Evolutionary conservation across 2,113 vertebrate genomes (phyloP), one percentile per base, ranked within the genome.

Genomic region (Nicator chloris): DNA sequence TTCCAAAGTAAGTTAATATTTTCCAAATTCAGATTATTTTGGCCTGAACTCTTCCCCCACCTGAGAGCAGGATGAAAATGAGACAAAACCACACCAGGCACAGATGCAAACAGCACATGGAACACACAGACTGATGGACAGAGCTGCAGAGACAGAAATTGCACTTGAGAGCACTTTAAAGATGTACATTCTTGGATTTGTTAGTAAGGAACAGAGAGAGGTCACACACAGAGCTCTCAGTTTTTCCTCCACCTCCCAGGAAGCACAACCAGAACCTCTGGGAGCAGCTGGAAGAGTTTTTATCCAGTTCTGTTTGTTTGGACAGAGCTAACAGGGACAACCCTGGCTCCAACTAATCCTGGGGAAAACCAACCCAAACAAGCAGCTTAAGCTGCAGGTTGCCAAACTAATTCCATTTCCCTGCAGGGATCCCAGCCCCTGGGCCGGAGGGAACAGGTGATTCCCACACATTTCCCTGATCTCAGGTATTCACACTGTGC

Each of bases 161-260:
- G 76, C 64, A 60, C 35, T 19, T 26, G 10, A 19, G 39, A 86
- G 39, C 75, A 77, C 95, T 97, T 96, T 97, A 97, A 97, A 97
- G 96, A 97, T 96, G 96, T 3, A 49, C 76, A 39, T 22, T 86
- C 53, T 64, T 35, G 69, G 24, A 1, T 85, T 65, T 56, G 13
- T 53, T 11, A 49, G 54, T 12, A 5, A 39, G 26, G 13, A 59
- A 40, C 8, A 0, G 2, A 70, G 77, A 54, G 37, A 13, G 66
- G 37, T 3, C 60, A 16, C 18, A 65, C 72, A 3, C 19, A 70
- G 42, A 49, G 56, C 60, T 88, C 35, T 44, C n/a, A 4, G 9
- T 22, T 47, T 5, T 31, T 53, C 20, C 79, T 75, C 26, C 66
- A 50, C 50, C 23, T 28, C 50, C 40, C 54, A 35, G 51, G 42